Evolutionary conservation across 92 coral and sea anemone genomes (phyloP).

Genomic region (Muricea muricata): DNA sequence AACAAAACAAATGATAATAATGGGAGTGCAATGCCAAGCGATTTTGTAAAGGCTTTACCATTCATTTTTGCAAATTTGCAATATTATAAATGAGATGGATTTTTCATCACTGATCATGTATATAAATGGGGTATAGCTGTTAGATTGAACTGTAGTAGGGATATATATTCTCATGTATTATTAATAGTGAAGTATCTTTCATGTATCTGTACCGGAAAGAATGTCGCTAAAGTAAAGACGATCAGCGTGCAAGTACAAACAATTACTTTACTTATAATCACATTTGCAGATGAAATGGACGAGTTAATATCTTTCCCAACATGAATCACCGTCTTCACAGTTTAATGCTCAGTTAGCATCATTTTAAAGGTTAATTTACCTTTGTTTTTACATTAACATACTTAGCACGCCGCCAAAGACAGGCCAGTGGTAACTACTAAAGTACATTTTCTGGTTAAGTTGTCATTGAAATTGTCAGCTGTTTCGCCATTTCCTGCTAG

Average conservation of each 20-base stretch:
- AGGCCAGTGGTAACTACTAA: neutral
- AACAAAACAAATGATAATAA: too few relatives aligned
- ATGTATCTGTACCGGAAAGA: neutral
- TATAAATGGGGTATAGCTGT: too few relatives aligned
- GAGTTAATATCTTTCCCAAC: neutral
- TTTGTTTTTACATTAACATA: slow-evolving; percentile 3
- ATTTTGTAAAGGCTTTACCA: too few relatives aligned
- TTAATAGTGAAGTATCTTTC: neutral
- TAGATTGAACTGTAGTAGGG: too few relatives aligned
- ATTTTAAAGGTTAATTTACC: neutral
- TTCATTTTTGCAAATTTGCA: too few relatives aligned
- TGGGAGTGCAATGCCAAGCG: too few relatives aligned
- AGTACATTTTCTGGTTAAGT: neutral
- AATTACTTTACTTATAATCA: neutral
- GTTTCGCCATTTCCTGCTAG: neutral
- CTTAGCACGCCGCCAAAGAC: neutral
- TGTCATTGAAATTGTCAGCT: too few relatives aligned
- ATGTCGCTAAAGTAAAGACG: neutral
- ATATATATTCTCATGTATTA: neutral
- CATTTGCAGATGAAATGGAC: neutral
- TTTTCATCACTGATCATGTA: too few relatives aligned
- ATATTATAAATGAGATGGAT: too few relatives aligned
- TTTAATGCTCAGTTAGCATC: slow-evolving; percentile 8
- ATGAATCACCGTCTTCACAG: slow-evolving; percentile 5
- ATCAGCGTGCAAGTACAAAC: neutral